Evolutionary conservation across 2,797 vertebrate genomes (phyloP).

Genomic region (Holocentrus rufus): DNA sequence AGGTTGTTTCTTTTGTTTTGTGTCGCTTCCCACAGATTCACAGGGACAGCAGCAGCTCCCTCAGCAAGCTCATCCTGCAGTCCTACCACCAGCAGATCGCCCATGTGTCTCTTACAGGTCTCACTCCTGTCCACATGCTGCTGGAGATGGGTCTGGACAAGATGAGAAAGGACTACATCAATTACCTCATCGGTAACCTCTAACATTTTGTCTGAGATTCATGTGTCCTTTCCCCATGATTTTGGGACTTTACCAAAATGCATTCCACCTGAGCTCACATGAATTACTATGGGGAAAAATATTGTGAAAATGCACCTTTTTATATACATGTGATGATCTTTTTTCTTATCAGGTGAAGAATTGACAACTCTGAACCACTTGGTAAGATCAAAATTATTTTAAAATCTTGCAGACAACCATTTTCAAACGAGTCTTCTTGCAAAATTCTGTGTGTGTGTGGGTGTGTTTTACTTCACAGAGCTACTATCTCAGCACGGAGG

Average conservation of each 20-base stretch:
- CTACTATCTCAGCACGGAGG: slow-evolving; percentile 88
- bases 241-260: not conserved
- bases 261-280: not conserved
- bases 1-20: not conserved
- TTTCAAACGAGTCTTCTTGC: slow-evolving; percentile 1
- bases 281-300: not conserved
- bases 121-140: slow-evolving; percentile 89
- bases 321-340: not conserved
- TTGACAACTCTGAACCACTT: slow-evolving; percentile 91
- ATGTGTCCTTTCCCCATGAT: not conserved
- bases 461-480: slow-evolving; percentile 76
- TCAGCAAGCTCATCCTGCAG: slow-evolving; percentile 91
- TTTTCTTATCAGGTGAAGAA: slow-evolving; percentile 85
- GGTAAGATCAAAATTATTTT: slow-evolving; percentile 79
- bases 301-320: not conserved
- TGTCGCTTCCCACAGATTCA: slow-evolving; percentile 84
- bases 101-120: slow-evolving; percentile 83
- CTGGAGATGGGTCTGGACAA: slow-evolving; percentile 96
- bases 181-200: slow-evolving; percentile 90
- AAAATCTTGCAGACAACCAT: not conserved
- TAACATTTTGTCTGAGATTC: not conserved
- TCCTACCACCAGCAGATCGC: slow-evolving; percentile 89
- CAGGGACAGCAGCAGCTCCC: slow-evolving; percentile 90
- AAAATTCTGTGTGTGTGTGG: slow-evolving; percentile 28
- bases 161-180: slow-evolving; percentile 96